A percentile compares a stretch with the other conserved stretches of the same genome.
Evolutionary conservation across 2,113 vertebrate genomes (phyloP).

Genomic region (Strix aluco): DNA sequence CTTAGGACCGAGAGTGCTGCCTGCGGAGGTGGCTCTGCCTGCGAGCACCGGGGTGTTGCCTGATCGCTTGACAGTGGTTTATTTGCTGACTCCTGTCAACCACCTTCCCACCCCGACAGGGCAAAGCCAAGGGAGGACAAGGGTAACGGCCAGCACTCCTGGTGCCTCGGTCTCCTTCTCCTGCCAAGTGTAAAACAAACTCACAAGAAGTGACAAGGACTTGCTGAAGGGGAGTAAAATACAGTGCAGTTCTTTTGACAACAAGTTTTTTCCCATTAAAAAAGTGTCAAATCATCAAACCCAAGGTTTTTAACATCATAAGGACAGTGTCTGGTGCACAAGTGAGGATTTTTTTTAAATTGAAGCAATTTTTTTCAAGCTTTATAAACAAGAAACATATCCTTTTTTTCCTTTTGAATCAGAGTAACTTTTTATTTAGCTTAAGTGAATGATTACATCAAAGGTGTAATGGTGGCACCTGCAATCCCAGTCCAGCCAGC

Average conservation of each 20-base stretch:
- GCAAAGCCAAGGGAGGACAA: background rate
- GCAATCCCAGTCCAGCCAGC: background rate
- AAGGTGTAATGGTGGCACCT: background rate
- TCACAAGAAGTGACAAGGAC: background rate
- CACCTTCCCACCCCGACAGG: fast-evolving
- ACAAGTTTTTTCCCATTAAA: background rate
- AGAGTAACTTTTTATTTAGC: background rate
- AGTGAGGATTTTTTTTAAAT: background rate
- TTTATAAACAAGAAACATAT: background rate
- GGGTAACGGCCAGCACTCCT: background rate
- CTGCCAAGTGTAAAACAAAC: background rate
- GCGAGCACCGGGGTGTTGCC: fast-evolving
- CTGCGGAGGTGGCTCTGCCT: background rate
- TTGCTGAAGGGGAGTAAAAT: background rate
- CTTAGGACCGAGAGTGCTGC: fast-evolving
- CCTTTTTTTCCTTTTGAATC: background rate
- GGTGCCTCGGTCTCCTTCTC: background rate
- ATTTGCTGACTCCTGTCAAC: background rate
- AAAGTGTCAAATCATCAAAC: background rate
- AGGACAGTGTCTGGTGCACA: background rate
- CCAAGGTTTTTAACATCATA: background rate
- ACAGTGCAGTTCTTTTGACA: background rate
- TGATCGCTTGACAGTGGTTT: background rate
- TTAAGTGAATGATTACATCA: background rate
- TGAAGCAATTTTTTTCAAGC: background rate